Percentiles rank a stretch among this genome's conserved stretches.
Conservation (phyloP, 1,140 invertebrate genomes). For the Leptinotarsa undecemlineata region DNA sequence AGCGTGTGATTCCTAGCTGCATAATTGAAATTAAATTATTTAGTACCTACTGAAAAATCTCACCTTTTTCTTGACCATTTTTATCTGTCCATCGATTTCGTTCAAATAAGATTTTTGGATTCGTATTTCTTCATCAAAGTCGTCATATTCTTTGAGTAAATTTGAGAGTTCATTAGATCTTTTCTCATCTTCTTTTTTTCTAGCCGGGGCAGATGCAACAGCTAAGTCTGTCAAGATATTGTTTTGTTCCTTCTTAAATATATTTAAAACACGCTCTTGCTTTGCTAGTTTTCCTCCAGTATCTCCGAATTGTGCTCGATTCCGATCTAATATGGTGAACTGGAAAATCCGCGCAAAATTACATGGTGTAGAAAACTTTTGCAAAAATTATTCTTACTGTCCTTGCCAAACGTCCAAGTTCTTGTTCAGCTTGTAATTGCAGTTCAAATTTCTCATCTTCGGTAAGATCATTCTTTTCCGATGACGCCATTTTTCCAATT, state of each 20-base stretch:
- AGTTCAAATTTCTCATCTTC: conserved; percentile 65
- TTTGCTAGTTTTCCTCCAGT: conserved; percentile 65
- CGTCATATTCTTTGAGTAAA: conserved; percentile 44
- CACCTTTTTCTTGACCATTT: conserved; percentile 47
- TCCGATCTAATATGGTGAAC: conserved; percentile 47
- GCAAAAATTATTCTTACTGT: conserved; percentile 53
- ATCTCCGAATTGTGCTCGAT: conserved; percentile 46
- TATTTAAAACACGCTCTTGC: conserved; percentile 65
- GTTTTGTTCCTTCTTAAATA: conserved; percentile 62
- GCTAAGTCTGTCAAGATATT: conserved; percentile 66
- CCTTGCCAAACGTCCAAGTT: conserved; percentile 66
- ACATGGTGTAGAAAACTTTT: conserved; percentile 9
- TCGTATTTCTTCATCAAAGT: conserved; percentile 50
- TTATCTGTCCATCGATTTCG: conserved; percentile 56
- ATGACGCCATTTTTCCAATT: conserved; percentile 26
- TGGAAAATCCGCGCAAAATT: conserved; percentile 25
- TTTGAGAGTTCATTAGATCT: conserved; percentile 39
- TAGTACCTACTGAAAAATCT: not conserved
- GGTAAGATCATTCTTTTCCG: conserved; percentile 39
- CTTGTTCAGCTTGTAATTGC: conserved; percentile 69
- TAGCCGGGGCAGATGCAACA: conserved; percentile 34
- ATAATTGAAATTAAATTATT: too few relatives aligned
- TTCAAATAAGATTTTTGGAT: conserved; percentile 52
- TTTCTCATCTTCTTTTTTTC: conserved; percentile 53
- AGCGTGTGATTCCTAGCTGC: too few relatives aligned